Evolutionary conservation across 2,797 vertebrate genomes (phyloP).

Genomic region (Propithecus perrieri): DNA sequence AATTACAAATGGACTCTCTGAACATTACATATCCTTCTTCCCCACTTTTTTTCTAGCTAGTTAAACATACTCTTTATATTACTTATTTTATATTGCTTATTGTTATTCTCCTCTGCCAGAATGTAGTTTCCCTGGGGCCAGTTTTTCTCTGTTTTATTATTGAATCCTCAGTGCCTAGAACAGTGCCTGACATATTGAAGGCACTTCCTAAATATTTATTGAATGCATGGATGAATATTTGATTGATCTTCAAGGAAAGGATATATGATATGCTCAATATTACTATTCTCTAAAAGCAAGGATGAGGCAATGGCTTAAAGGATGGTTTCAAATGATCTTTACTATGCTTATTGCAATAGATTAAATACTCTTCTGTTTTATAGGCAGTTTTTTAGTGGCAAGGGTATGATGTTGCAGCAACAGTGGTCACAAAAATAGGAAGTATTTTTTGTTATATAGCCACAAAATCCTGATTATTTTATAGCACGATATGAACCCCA

Average conservation of each 20-base stretch:
- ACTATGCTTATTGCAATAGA: not conserved
- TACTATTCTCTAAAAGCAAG: not conserved
- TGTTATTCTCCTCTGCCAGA: not conserved
- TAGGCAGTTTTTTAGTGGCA: not conserved
- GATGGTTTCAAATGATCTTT: not conserved
- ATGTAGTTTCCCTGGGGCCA: not conserved
- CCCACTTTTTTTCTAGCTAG: not conserved
- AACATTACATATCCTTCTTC: not conserved
- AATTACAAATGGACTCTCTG: not conserved
- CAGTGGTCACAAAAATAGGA: not conserved
- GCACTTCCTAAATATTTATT: not conserved
- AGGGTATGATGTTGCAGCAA: not conserved
- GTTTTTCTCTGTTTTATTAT: not conserved
- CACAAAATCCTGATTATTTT: not conserved
- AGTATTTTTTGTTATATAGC: not conserved
- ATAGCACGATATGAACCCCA: not conserved
- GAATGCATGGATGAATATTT: not conserved
- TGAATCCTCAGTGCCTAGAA: not conserved
- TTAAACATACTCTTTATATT: not conserved
- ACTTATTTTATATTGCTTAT: not conserved
- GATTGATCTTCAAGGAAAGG: not conserved
- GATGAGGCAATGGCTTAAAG: not conserved
- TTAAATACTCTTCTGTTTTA: not conserved
- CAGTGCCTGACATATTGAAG: not conserved
- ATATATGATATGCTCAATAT: not conserved